These are phyloP conservation scores for Notodonta dromedarius DNA, from an alignment of 2,888 invertebrate species.

Conservation along the genomic window DNA sequence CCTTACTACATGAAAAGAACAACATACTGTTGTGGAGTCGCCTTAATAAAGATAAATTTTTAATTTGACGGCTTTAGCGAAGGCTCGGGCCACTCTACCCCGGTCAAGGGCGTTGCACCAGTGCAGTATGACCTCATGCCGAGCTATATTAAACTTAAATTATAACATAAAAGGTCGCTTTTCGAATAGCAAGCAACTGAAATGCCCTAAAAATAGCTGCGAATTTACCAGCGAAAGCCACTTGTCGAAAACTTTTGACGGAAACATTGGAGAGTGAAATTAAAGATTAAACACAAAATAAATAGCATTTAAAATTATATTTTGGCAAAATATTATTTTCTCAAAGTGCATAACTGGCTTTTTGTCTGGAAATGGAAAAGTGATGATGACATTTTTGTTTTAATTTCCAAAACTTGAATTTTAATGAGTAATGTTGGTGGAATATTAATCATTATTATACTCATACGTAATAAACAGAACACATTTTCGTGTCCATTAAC, in stretches of 20 bases:
- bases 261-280: constrained; percentile 29
- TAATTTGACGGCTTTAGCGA: constrained; percentile 47
- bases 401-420: too few relatives aligned
- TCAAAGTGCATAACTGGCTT: too few relatives aligned
- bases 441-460: too few relatives aligned
- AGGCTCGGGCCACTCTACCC: constrained; percentile 35
- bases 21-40: constrained; percentile 18
- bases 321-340: too few relatives aligned
- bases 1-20: constrained; percentile 18
- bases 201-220: constrained; percentile 26
- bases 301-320: too few relatives aligned
- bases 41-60: constrained; percentile 52
- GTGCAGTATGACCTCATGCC: constrained; percentile 36
- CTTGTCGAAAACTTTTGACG: constrained; percentile 25
- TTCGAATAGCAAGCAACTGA: constrained; percentile 5
- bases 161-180: constrained; percentile 3
- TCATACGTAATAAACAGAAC: too few relatives aligned
- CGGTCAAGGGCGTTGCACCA: constrained; percentile 59
- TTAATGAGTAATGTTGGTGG: too few relatives aligned
- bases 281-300: not conserved
- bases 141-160: constrained; percentile 35
- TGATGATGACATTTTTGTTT: too few relatives aligned
- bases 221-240: constrained; percentile 25
- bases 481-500: too few relatives aligned
- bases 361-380: too few relatives aligned